phyloP scores from a whole-genome alignment of 2,797 vertebrate genomes.

The Acanthurus leucopareius region DNA sequence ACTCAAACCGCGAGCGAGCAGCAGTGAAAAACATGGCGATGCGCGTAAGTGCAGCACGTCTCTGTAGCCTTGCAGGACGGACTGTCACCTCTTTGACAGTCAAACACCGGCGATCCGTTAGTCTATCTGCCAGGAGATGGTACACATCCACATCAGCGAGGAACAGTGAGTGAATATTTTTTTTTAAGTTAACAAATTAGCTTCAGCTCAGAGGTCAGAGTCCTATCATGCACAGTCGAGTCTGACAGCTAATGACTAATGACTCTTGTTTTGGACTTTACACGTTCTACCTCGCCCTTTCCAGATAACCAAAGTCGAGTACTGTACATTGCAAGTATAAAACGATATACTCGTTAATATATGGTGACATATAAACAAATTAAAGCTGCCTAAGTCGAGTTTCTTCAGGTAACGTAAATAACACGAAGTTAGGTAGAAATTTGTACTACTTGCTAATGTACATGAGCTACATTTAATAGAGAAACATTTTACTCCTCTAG shows the following conservation, averaged over 20 bases:
- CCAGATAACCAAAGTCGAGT: background rate
- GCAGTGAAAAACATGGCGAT: slow-evolving; percentile 80
- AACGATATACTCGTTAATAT: too few relatives aligned
- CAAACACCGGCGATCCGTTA: slow-evolving; percentile 28
- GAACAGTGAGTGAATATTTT: slow-evolving; percentile 76
- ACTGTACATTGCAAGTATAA: too few relatives aligned
- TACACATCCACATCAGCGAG: slow-evolving; percentile 61
- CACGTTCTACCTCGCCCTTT: background rate
- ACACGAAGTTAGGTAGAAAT: background rate
- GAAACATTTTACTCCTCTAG: background rate
- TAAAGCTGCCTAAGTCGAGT: too few relatives aligned
- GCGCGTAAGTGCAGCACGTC: slow-evolving; percentile 24
- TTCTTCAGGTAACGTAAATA: too few relatives aligned
- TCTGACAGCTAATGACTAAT: background rate
- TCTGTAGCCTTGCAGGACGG: slow-evolving; percentile 65
- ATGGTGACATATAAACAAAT: too few relatives aligned
- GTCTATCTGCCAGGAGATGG: slow-evolving; percentile 47
- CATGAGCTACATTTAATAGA: background rate
- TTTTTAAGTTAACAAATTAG: background rate
- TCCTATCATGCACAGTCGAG: background rate
- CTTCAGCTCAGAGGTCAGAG: slow-evolving; percentile 58
- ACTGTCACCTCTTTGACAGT: slow-evolving; percentile 38
- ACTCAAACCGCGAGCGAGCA: slow-evolving; percentile 32
- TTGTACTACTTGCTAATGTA: background rate
- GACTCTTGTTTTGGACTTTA: background rate